These are phyloP conservation scores for Drosophila dunni DNA, from an alignment of 1,140 invertebrate genomes.

Conservation along the genomic window DNA sequence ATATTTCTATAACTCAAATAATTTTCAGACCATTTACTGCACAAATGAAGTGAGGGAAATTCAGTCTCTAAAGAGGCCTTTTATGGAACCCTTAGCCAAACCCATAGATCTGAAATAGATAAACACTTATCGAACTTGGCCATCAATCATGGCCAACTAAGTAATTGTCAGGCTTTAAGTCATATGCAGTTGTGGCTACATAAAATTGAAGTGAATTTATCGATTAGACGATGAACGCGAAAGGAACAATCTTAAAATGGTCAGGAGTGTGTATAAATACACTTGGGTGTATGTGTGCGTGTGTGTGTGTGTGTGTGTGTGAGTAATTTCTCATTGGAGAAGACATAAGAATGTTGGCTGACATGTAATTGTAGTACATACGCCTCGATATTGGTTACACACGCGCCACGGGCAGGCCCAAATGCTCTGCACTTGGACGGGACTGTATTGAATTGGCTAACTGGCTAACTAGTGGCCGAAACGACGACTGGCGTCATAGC, in stretches of 20 bases:
- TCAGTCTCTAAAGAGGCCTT: background rate
- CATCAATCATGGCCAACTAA: conserved; percentile 35
- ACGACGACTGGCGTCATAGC: conserved; percentile 56
- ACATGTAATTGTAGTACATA: conserved; percentile 57
- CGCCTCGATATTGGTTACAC: conserved; percentile 55
- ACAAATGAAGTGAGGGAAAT: background rate
- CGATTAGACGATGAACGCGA: conserved; percentile 45
- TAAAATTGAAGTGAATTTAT: conserved; percentile 58
- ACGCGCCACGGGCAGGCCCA: conserved; percentile 40
- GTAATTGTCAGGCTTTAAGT: conserved; percentile 26
- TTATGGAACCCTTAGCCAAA: background rate
- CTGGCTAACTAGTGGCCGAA: conserved; percentile 12
- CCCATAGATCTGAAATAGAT: conserved; percentile 2
- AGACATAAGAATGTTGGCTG: conserved; percentile 76
- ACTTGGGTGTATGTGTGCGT: background rate
- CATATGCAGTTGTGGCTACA: conserved; percentile 42
- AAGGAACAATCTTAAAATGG: conserved; percentile 17
- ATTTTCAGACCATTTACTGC: background rate
- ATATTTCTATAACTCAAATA: background rate
- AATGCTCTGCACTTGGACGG: conserved; percentile 10
- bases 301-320: conserved; percentile 1
- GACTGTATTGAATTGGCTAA: background rate
- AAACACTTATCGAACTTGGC: background rate
- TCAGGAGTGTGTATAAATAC: background rate
- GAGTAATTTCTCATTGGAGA: conserved; percentile 48